Evolutionary conservation across 1,140 invertebrate genomes (phyloP).

Genomic region (Acarapis woodi): DNA sequence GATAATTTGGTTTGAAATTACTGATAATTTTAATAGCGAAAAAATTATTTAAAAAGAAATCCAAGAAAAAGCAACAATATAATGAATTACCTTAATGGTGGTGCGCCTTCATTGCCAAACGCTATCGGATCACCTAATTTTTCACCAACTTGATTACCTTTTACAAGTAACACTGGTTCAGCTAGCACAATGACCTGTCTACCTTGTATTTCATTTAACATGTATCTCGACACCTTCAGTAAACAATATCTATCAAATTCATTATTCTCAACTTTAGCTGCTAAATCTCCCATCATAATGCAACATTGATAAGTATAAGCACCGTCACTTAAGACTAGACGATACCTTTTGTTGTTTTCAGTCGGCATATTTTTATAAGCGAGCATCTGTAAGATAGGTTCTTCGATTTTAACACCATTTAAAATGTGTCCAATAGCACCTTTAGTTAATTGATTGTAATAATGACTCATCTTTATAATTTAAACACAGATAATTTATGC

Average conservation of each 20-base stretch:
- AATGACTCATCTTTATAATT: too few species aligned
- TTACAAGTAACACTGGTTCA: slow-evolving; percentile 36
- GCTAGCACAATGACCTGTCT: slow-evolving; percentile 43
- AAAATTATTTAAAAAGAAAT: background rate
- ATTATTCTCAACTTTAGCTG: background rate
- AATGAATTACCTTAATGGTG: background rate
- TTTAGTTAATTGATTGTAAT: slow-evolving; percentile 3
- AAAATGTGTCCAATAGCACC: background rate
- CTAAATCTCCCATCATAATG: slow-evolving; percentile 1
- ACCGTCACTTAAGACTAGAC: slow-evolving; percentile 4
- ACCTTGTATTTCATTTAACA: background rate
- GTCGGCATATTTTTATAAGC: background rate
- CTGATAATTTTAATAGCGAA: background rate
- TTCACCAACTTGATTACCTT: slow-evolving; percentile 33
- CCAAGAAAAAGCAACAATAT: background rate
- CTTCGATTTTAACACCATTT: background rate
- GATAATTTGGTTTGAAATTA: too few species aligned
- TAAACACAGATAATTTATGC: too few species aligned
- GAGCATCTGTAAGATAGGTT: slow-evolving; percentile 1
- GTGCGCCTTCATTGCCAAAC: background rate
- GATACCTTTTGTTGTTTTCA: background rate
- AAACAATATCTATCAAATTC: slow-evolving; percentile 4
- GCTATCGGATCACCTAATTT: slow-evolving; percentile 42
- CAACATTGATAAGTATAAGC: background rate
- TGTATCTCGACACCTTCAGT: background rate